These are phyloP conservation scores for Myiopsitta monachus DNA, from an alignment of 2,113 vertebrate species.

Conservation along the genomic window DNA sequence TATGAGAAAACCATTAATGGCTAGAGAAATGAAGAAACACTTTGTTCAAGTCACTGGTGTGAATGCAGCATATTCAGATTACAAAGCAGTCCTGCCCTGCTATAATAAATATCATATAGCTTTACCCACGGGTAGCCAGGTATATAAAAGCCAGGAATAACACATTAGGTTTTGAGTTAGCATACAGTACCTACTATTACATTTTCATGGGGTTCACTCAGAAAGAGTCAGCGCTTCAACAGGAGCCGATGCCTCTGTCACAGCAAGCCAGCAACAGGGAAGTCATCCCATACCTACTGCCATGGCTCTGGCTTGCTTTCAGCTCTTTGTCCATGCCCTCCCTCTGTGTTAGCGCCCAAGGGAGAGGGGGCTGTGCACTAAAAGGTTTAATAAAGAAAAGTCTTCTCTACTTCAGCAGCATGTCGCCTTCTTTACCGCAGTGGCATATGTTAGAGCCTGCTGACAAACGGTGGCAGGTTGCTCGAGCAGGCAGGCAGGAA, in stretches of 20 bases:
- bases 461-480: not conserved
- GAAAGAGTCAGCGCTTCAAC: not conserved
- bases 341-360: not conserved
- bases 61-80: slow-evolving; percentile 63
- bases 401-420: rapidly evolving
- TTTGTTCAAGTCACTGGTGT: slow-evolving; percentile 57
- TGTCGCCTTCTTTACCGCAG: rapidly evolving
- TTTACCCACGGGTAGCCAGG: slow-evolving; percentile 18
- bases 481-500: not conserved
- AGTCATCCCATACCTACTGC: not conserved
- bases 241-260: not conserved
- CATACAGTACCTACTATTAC: not conserved
- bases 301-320: not conserved
- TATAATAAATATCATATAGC: slow-evolving; percentile 21
- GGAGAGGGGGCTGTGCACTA: not conserved
- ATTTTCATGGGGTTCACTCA: not conserved
- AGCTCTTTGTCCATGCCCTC: not conserved
- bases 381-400: not conserved
- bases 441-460: not conserved
- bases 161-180: slow-evolving; percentile 22
- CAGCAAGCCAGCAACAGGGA: rapidly evolving
- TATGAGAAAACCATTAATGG: slow-evolving; percentile 57
- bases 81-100: slow-evolving; percentile 45
- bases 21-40: slow-evolving; percentile 67
- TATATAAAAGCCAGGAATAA: slow-evolving; percentile 68